These are phyloP conservation scores for Labrus mixtus DNA, from an alignment of 2,113 vertebrate species.

Conservation along the genomic window DNA sequence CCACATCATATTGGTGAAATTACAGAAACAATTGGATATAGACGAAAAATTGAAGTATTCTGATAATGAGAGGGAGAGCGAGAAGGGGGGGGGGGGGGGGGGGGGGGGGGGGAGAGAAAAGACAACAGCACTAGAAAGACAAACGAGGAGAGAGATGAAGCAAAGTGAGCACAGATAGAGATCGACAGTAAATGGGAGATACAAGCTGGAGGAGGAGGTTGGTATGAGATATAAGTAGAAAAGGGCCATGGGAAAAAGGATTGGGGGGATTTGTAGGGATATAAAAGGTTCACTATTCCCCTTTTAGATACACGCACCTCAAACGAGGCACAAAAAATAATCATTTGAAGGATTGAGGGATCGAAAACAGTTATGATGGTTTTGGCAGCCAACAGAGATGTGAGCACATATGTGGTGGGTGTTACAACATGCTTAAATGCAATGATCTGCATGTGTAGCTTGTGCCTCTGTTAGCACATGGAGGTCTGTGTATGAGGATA, in stretches of 20 bases:
- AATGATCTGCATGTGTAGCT: background rate
- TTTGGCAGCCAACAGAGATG: constrained; percentile 3
- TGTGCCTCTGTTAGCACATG: background rate
- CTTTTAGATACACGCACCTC: constrained; percentile 44
- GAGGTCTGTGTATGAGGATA: constrained; percentile 20
- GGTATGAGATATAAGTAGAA: constrained; percentile 57
- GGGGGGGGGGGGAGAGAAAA: constrained; percentile 31
- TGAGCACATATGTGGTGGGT: background rate
- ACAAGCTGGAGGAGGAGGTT: constrained; percentile 53
- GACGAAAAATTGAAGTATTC: constrained; percentile 19
- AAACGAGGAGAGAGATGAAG: constrained; percentile 40
- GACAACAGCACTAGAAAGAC: constrained; percentile 24
- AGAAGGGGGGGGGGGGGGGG: constrained; percentile 20
- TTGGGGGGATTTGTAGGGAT: constrained; percentile 63
- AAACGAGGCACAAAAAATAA: constrained; percentile 31
- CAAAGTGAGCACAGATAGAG: constrained; percentile 58
- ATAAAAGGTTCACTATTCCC: constrained; percentile 46
- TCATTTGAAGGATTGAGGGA: constrained; percentile 29
- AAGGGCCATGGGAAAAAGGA: constrained; percentile 45
- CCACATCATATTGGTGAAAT: constrained; percentile 39
- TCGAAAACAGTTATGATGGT: constrained; percentile 5
- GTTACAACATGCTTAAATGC: constrained; percentile 9
- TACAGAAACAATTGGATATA: constrained; percentile 40
- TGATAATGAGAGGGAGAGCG: constrained; percentile 29
- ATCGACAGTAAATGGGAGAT: constrained; percentile 56